phyloP scores from a whole-genome alignment of 2,797 vertebrate species.

The Tokudaia tokunoshimensis region DNA sequence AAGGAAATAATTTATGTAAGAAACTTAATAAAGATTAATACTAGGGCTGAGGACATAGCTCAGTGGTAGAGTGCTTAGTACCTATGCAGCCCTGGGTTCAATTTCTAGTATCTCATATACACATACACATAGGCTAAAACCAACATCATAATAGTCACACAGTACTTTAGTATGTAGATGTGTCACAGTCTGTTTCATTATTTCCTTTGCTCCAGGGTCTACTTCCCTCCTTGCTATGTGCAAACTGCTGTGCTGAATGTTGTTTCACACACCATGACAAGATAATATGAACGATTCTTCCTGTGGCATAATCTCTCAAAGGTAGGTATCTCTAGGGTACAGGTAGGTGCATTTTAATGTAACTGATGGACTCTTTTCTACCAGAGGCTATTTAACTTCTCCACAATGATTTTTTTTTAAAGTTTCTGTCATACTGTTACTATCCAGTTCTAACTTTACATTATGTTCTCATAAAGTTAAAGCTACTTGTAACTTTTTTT shows the following conservation, averaged over 20 bases:
- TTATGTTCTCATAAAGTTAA: constrained; percentile 7
- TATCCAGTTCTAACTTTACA: constrained; percentile 2
- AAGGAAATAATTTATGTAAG: neutral
- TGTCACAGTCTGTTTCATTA: neutral
- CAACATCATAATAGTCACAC: neutral
- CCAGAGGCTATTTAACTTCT: neutral
- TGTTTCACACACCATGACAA: neutral
- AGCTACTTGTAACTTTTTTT: neutral
- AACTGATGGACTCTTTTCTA: neutral
- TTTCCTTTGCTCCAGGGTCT: neutral
- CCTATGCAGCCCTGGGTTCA: neutral
- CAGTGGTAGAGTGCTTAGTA: neutral
- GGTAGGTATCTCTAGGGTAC: neutral
- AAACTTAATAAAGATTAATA: neutral
- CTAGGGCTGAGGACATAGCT: neutral
- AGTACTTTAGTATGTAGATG: neutral
- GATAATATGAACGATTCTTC: neutral
- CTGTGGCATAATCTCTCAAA: neutral
- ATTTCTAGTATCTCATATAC: neutral
- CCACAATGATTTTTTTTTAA: neutral
- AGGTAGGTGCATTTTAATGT: neutral
- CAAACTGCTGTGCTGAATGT: neutral
- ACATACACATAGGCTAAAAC: neutral
- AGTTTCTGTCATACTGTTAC: neutral
- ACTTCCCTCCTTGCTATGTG: neutral